A percentile compares a stretch with the other conserved stretches of the same genome.
phyloP scores from a whole-genome alignment of 2,888 invertebrate genomes.

The Orthosia gracilis region DNA sequence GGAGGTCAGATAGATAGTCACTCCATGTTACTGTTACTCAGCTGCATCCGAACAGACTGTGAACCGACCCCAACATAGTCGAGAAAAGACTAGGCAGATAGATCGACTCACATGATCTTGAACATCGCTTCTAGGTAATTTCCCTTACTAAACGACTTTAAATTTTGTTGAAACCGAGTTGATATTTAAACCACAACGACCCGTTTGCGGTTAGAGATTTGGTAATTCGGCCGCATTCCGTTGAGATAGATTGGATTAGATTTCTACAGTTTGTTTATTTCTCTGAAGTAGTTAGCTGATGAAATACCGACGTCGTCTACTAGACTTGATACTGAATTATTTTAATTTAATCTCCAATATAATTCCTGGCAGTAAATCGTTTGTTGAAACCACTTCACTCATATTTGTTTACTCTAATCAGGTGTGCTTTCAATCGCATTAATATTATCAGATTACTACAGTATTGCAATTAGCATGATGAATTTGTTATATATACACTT shows the following conservation, averaged over 20 bases:
- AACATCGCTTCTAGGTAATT: neutral
- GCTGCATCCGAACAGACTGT: too few relatives aligned
- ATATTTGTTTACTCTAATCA: neutral
- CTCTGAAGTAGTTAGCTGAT: conserved; percentile 16
- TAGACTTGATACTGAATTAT: neutral
- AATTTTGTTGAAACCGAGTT: conserved; percentile 14
- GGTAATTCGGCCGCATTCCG: conserved; percentile 37
- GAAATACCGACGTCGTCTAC: conserved; percentile 8
- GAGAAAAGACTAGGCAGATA: too few relatives aligned
- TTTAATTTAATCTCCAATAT: neutral
- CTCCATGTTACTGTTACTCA: too few relatives aligned
- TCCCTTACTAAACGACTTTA: conserved; percentile 2
- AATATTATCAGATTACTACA: neutral
- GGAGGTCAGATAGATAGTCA: too few relatives aligned
- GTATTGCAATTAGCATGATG: neutral
- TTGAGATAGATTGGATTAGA: conserved; percentile 31
- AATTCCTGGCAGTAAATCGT: neutral
- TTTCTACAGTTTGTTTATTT: conserved; percentile 41
- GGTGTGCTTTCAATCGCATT: neutral
- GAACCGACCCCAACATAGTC: too few relatives aligned
- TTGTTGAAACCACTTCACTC: neutral
- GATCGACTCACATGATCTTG: neutral
- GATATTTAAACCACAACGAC: conserved; percentile 9
- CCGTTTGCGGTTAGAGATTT: conserved; percentile 28
- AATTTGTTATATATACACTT: neutral